A percentile compares a stretch with the other conserved stretches of the same genome.
Conservation (phyloP, 2,888 invertebrate genomes). For the Pristionchus arcanus region DNA sequence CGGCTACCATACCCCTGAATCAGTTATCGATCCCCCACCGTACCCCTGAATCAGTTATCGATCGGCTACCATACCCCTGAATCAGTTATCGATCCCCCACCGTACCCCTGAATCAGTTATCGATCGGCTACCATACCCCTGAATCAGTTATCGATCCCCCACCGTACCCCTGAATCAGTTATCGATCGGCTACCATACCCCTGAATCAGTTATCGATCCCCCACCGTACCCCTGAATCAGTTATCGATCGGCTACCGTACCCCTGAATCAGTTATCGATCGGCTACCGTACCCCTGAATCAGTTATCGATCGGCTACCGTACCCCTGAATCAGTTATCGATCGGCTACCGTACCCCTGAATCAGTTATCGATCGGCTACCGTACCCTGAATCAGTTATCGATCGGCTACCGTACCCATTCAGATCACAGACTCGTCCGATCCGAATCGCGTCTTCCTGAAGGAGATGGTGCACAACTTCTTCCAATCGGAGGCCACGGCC, state of each 20-base stretch:
- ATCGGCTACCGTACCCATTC: neutral
- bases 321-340: neutral
- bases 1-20: neutral
- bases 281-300: neutral
- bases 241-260: no score
- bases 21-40: neutral
- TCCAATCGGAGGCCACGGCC: neutral
- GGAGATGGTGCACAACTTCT: conserved; percentile 26
- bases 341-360: neutral
- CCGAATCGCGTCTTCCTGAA: conserved; percentile 25
- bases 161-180: no score
- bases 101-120: no score
- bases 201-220: neutral
- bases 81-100: no score
- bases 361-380: neutral
- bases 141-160: no score
- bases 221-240: neutral
- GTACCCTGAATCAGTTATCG: neutral
- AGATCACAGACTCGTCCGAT: neutral
- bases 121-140: no score
- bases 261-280: neutral
- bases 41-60: no score
- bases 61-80: no score
- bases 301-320: neutral
- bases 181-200: neutral